phyloP scores from a whole-genome alignment of 2,113 vertebrate genomes.

The Elgaria multicarinata region DNA sequence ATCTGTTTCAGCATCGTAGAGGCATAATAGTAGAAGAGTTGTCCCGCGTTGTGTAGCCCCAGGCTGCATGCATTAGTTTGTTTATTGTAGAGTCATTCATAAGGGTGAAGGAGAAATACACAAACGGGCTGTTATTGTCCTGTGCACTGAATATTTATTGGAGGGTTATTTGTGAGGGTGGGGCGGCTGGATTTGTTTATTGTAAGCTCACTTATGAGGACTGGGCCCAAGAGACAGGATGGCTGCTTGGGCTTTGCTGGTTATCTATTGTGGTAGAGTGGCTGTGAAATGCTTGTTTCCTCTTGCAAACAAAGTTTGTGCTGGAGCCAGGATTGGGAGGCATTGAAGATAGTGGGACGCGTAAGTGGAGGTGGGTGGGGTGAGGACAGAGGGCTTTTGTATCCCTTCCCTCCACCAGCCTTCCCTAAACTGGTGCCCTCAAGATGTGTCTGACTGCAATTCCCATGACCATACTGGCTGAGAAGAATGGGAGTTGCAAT shows the following conservation, averaged over 20 bases:
- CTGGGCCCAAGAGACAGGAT: background rate
- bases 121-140: background rate
- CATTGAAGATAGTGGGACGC: constrained; percentile 1
- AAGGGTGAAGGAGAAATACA: background rate
- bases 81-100: background rate
- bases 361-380: background rate
- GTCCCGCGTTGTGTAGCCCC: background rate
- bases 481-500: background rate
- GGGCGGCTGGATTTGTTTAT: constrained; percentile 2
- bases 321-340: background rate
- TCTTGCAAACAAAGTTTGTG: constrained; percentile 13
- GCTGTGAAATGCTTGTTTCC: background rate
- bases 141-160: background rate
- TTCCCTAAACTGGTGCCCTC: background rate
- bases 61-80: background rate
- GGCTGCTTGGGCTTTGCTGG: background rate
- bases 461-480: background rate
- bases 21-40: background rate
- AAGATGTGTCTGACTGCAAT: too few species aligned
- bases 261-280: constrained; percentile 8
- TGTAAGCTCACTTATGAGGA: background rate
- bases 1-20: background rate
- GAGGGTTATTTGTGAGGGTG: background rate
- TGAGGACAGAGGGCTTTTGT: background rate
- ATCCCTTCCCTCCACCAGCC: background rate